Base-by-base conservation (phyloP, 1,140 invertebrate species). In the Wasmannia auropunctata region DNA sequence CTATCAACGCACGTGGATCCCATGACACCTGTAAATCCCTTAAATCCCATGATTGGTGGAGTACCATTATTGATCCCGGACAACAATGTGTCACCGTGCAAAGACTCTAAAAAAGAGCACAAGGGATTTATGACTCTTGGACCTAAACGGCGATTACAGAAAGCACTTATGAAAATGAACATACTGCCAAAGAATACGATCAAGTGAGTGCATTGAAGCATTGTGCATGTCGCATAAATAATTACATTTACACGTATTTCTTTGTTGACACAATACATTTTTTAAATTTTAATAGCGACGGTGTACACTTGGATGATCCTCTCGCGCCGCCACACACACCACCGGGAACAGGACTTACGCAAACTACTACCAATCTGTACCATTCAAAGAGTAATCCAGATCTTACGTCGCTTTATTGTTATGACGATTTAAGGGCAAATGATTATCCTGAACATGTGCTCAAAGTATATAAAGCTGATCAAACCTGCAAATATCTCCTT, bases 391-490 rank as follows among this genome's bases (percentile, higher is more conserved):
- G 98, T 93, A 99, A 99, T 96, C 98, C 98, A 5, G 98, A 99
- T 95, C 96, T 99, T 56, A 97, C 97, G 91, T 97, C 97, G 86
- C 96, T 98, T 56, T 95, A 95, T 70, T 97, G 96, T 93, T 98
- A 97, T 95, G 97, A 98, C 90, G 97, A 98, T 91, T 94, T 96
- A 67, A 95, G 97, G 70, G 96, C 96, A 74, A 96, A 97, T 3
- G 98, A 99, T 95, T 99, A 98, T 95, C 99, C 99, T 7, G 99
- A 99, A 93, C 98, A 99, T 95, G 99, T 99, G 49, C 96, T 99
- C 0, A 99, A 99, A 96, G 98, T 98, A n/a, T 98, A 98, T 92
- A 98, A 98, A 95, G 97, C 98, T 34, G 99, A 99, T 96, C 99
- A 99, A 95, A 98, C 98, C 4, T 99, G 98, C 96, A 99, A 99